Percentiles rank a stretch among this genome's conserved stretches.
phyloP scores from a whole-genome alignment of 2,888 invertebrate genomes.

The Polietes domitor region DNA sequence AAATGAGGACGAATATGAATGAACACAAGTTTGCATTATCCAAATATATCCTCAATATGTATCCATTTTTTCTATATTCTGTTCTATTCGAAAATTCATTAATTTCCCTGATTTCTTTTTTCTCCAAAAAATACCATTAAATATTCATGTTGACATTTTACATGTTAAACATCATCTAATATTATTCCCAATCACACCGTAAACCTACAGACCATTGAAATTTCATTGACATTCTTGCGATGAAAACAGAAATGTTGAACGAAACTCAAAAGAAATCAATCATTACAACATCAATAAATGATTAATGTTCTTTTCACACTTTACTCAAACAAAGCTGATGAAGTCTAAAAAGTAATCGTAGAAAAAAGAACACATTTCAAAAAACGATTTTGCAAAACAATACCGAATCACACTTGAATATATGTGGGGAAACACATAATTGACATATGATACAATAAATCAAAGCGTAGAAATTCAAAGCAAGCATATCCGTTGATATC shows the following conservation, averaged over 20 bases:
- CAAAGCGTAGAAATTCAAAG: slow-evolving; percentile 10
- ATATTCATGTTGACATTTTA: slow-evolving; percentile 41
- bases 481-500: slow-evolving; percentile 25
- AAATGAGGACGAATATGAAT: too few relatives aligned
- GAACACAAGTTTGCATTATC: too few relatives aligned
- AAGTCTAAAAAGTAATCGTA: neutral
- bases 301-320: slow-evolving; percentile 58
- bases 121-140: slow-evolving; percentile 8
- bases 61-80: too few relatives aligned
- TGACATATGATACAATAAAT: slow-evolving; percentile 52
- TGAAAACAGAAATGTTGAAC: neutral
- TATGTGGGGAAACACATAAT: slow-evolving; percentile 7
- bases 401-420: neutral
- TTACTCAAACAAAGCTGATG: slow-evolving; percentile 10
- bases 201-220: slow-evolving; percentile 31
- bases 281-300: slow-evolving; percentile 42
- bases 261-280: slow-evolving; percentile 46
- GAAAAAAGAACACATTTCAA: slow-evolving; percentile 1
- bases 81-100: too few relatives aligned
- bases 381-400: slow-evolving; percentile 39
- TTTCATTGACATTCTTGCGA: slow-evolving; percentile 13
- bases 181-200: neutral
- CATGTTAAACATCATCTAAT: slow-evolving; percentile 17
- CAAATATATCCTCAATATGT: too few relatives aligned
- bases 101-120: too few relatives aligned